Percentiles rank a stretch among this genome's conserved stretches.
These are phyloP conservation scores for Eleutherodactylus coqui DNA, from an alignment of 2,797 vertebrate species.

Conservation along the genomic window DNA sequence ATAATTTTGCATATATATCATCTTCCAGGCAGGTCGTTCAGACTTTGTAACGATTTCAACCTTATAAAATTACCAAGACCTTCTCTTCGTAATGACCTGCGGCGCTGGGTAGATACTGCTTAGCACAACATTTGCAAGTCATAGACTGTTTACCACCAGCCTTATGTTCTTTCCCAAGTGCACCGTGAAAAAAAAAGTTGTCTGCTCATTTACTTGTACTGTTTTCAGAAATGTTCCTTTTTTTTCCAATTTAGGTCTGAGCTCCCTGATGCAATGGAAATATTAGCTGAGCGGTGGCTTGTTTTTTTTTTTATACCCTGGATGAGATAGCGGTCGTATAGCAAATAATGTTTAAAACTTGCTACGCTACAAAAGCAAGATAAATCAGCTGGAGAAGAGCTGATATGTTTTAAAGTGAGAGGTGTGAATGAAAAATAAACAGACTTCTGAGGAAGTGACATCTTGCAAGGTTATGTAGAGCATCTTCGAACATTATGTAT, in stretches of 20 bases:
- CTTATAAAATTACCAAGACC: constrained; percentile 53
- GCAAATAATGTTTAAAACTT: constrained; percentile 28
- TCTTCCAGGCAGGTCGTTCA: constrained; percentile 38
- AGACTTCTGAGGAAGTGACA: constrained; percentile 16
- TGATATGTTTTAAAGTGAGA: constrained; percentile 19
- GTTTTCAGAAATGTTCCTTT: constrained; percentile 36
- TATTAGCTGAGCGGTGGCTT: constrained; percentile 34
- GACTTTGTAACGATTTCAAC: constrained; percentile 45
- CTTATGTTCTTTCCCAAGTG: constrained; percentile 58
- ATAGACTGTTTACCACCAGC: constrained; percentile 60
- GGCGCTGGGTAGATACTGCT: constrained; percentile 48
- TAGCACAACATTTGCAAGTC: constrained; percentile 61
- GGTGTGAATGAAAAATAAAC: constrained; percentile 11
- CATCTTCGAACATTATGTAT: neutral
- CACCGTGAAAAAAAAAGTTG: constrained; percentile 43
- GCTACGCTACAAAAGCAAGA: neutral
- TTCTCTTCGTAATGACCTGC: constrained; percentile 52
- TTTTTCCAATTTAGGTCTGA: constrained; percentile 32
- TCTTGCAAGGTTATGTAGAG: constrained; percentile 3
- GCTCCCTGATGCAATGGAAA: constrained; percentile 29
- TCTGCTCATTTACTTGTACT: constrained; percentile 38
- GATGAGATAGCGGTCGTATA: neutral
- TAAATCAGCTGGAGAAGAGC: constrained; percentile 4
- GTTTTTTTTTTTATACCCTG: neutral
- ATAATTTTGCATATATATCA: constrained; percentile 16